Evolutionary conservation across 2,797 vertebrate genomes (phyloP).

Genomic region (Taenioides sp.): DNA sequence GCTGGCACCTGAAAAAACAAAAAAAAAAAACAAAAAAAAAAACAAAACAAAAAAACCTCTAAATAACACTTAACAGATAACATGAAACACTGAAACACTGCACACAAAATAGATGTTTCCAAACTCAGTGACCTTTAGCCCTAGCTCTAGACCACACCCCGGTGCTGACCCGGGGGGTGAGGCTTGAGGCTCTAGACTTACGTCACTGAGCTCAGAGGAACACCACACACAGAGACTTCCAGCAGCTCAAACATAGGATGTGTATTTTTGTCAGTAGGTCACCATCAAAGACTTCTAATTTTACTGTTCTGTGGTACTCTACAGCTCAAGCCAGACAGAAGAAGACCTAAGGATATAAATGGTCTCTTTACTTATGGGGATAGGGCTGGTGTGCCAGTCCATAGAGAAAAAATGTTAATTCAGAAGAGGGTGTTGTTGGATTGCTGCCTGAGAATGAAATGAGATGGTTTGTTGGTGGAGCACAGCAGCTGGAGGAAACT

Average conservation of each 20-base stretch:
- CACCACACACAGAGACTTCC: neutral
- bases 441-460: neutral
- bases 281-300: slow-evolving; percentile 55
- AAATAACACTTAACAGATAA: too few species aligned
- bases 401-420: neutral
- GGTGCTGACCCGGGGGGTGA: neutral
- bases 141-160: neutral
- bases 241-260: slow-evolving; percentile 2
- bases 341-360: neutral
- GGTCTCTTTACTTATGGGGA: neutral
- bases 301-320: slow-evolving; percentile 22
- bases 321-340: neutral
- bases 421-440: neutral
- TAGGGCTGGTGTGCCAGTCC: neutral
- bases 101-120: neutral
- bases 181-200: neutral
- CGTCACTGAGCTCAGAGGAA: neutral
- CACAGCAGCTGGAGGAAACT: neutral
- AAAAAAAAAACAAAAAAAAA: too few species aligned
- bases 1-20: too few species aligned
- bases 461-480: neutral
- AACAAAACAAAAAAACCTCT: too few species aligned
- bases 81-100: neutral
- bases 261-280: slow-evolving; percentile 54
- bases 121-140: slow-evolving; percentile 1